Evolutionary conservation across 2,888 invertebrate genomes (phyloP).

Genomic region (Philhelius pedissequus): DNA sequence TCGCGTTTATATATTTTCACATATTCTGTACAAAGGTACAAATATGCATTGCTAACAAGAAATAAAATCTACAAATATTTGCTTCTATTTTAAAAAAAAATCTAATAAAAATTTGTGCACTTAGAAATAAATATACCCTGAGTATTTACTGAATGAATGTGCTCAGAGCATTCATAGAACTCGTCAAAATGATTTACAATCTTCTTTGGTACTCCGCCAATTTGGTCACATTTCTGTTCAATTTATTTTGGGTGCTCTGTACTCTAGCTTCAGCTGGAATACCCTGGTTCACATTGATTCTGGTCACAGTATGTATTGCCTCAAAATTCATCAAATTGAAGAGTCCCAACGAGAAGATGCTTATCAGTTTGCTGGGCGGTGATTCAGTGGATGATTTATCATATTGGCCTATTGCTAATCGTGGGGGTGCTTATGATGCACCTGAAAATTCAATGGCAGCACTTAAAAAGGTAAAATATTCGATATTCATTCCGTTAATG

Average conservation of each 20-base stretch:
- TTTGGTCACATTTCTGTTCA: slow-evolving; percentile 76
- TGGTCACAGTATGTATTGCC: slow-evolving; percentile 76
- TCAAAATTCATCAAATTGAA: slow-evolving; percentile 78
- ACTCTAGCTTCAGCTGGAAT: slow-evolving; percentile 76
- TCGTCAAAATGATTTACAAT: slow-evolving; percentile 78
- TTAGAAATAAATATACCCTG: not conserved
- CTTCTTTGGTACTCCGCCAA: slow-evolving; percentile 76
- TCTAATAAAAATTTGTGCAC: slow-evolving; percentile 1
- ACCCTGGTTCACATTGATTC: slow-evolving; percentile 76
- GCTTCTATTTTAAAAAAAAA: slow-evolving; percentile 2
- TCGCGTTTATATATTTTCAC: too few species aligned
- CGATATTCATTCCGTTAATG: not conserved
- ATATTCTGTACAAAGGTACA: not conserved
- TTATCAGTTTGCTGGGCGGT: slow-evolving; percentile 74
- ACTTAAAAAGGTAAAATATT: slow-evolving; percentile 75
- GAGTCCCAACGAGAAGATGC: slow-evolving; percentile 76
- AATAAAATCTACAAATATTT: not conserved
- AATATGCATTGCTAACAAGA: not conserved
- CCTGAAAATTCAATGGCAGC: slow-evolving; percentile 78
- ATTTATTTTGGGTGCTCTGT: slow-evolving; percentile 77
- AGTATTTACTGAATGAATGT: slow-evolving; percentile 74
- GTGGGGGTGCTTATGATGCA: slow-evolving; percentile 78
- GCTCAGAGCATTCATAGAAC: slow-evolving; percentile 73
- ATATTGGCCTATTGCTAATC: slow-evolving; percentile 78
- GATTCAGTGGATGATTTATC: slow-evolving; percentile 75